Conservation (phyloP, 2,113 vertebrate genomes). For the Turnix velox region DNA sequence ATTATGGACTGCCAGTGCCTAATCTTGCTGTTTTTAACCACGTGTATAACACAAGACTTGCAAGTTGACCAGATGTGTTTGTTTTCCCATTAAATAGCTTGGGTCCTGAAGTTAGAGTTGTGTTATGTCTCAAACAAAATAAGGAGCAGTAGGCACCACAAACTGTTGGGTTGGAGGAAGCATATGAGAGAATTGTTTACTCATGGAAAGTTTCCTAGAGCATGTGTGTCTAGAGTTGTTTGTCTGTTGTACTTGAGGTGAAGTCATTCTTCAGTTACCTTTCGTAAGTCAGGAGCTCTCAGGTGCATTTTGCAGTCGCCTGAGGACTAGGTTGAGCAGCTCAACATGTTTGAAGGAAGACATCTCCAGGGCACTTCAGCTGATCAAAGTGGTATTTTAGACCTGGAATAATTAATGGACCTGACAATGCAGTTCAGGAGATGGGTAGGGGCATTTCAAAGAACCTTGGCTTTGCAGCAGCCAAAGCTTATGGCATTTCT, state of each 20-base stretch:
- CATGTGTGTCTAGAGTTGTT: neutral
- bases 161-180: neutral
- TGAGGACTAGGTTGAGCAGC: neutral
- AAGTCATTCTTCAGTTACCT: neutral
- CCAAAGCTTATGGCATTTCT: neutral
- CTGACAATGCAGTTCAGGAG: neutral
- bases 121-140: neutral
- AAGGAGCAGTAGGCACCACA: neutral
- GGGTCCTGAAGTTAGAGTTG: neutral
- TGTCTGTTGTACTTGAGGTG: neutral
- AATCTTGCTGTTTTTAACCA: neutral
- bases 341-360: neutral
- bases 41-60: neutral
- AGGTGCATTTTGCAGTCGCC: neutral
- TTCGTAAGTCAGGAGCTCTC: conserved; percentile 14
- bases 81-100: neutral
- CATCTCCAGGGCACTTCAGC: neutral
- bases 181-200: neutral
- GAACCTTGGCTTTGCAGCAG: neutral
- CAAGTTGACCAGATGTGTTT: neutral
- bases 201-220: neutral
- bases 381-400: conserved; percentile 3
- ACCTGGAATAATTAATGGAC: neutral
- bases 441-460: neutral
- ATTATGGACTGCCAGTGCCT: neutral